Evolutionary conservation across 2,113 vertebrate species (phyloP), one percentile per base, ranked within the genome.

Genomic region (Eclectus roratus): DNA sequence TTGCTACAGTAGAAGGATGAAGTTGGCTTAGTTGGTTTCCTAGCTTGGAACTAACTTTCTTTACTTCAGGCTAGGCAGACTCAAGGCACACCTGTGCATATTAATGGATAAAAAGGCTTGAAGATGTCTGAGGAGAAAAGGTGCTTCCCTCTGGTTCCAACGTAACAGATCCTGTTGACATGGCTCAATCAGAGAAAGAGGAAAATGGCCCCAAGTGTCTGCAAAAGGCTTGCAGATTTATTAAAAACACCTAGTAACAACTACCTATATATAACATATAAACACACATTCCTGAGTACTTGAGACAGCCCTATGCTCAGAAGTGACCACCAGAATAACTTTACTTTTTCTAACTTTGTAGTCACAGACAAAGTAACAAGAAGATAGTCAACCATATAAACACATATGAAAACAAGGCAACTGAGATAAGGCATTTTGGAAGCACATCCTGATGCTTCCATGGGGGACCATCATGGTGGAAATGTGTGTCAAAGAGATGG

Each of bases 11-110:
- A 53, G 11, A 92, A 83, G 88, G 72, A 70, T 83, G n/a, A 83
- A 95, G 63, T 84, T 96, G 27, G 18, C 25, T 94, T 80, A 66
- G 47, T 37, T 93, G 68, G 46, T 43, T 90, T 91, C 41, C 35
- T 82, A 89, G 56, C 27, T 74, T 65, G 25, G 52, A 96, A 80
- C 65, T 66, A 94, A 56, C 56, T 95, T 87, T 89, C 78, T 96
- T 89, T 71, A 17, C 80, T 49, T 76, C 44, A 81, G 55, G 74
- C 49, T 84, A 77, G 63, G 61, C 70, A 87, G 91, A 50, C 47
- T 61, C 1, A 4, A 65, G 83, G 71, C 50, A 74, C 93, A 82
- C 7, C 9, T 64, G 12, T 66, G 24, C 72, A 68, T 82, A 58
- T 2, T 80, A 90, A 93, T 27, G 43, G 78, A 69, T 39, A 56